Base-by-base conservation (phyloP, 2,797 vertebrate genomes). In the Propithecus perrieri region DNA sequence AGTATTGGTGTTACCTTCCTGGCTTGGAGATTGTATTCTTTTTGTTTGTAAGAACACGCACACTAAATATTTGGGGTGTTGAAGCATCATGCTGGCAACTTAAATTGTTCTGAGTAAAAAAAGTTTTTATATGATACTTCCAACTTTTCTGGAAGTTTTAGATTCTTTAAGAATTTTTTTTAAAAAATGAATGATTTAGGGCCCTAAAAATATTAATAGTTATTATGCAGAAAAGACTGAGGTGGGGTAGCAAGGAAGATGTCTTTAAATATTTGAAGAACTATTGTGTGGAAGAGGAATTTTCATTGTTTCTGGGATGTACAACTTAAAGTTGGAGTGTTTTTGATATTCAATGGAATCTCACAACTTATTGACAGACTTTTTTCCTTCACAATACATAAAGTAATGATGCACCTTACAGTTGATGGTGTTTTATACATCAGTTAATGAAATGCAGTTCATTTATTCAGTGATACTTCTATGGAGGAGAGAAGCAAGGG, bases 141-240 rank as follows among this genome's bases (percentile, higher is more conserved):
- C 30, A 93, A 61, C 41, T 93, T 92, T 53, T 63, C n/a, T 65
- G 53, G 75, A 91, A 94, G 53, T 83, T 59, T 71, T 83, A 93
- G 48, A 18, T 46, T 17, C 11, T 92, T 96, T 90, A 15, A 84
- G 76, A 6, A 35, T 3, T 71, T 83, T 65, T 88, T 87, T 92
- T 7, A 53, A 3, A 69, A 24, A 86, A n/a, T 10, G 14, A 46
- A 33, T 91, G 26, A 72, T 69, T 67, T 88, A 30, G 14, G 10
- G 35, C 4, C 81, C 63, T 55, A n/a, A 57, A 9, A n/a, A 43
- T 55, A 24, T 55, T 55, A 55, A 50, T 76, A 87, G 57, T 83
- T 69, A 57, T 57, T 43, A 26, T 35, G 30, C 24, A 84, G 33
- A 50, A 95, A 72, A 91, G 30, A 57, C 67, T 63, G 2, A 91